Base-by-base conservation (phyloP, 1,140 invertebrate genomes). In the Microplitis mediator region DNA sequence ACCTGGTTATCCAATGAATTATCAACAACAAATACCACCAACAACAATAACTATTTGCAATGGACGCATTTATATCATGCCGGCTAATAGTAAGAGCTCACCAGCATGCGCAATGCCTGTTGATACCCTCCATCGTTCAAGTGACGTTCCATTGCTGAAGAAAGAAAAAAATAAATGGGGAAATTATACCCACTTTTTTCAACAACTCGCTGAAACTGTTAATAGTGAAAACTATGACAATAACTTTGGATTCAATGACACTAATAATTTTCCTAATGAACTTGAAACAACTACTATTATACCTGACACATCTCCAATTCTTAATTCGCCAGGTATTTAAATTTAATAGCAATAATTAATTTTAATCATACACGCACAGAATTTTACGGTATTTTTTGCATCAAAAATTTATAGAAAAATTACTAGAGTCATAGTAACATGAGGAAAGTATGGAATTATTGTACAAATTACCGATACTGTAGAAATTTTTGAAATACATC, bases 1-100 rank as follows among this genome's bases (percentile, higher is more conserved):
- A 31, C 4, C 14, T 8, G 56, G 14, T 31, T 11, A 16, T 31
- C 9, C 23, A 23, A 8, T 58, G 14, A 16, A 54, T 54, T 58
- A 23, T 23, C 16, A 23, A 5, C 56, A 58, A 23, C 56, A 58
- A 23, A 6, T 71, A 69, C 71, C 14, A 54, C 51, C 65, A 52
- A 50, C 65, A 62, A 56, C 78, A 70, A 74, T 81, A 68, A 78
- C 75, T 71, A 78, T 79, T 76, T 69, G 76, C 66, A 54, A 74
- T 65, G 54, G 75, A 64, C 74, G 72, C 36, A 66, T 75, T 56
- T 73, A 72, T 72, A 63, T 70, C 56, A 69, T 75, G 61, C 77
- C 76, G 14, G 69, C 65, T 36, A 52, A 67, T 31, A 56, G 73
- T 35, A 34, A 72, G 36, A 68, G 73, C 66, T 66, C 76, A 69